Conservation (phyloP, 2,888 invertebrate genomes). For the Patella caerulea region DNA sequence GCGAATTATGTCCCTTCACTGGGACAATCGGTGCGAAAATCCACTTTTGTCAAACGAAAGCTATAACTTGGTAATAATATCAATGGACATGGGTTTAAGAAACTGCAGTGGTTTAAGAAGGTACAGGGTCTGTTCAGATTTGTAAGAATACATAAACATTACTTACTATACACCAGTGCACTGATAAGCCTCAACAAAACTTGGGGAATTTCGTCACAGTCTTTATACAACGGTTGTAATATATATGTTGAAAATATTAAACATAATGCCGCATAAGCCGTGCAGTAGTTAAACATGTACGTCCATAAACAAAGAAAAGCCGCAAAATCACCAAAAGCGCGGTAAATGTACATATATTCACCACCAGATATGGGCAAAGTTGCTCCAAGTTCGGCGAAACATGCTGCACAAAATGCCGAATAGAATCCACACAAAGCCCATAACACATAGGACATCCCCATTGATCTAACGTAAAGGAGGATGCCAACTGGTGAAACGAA, state of each 20-base stretch:
- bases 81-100: no score
- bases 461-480: conserved; percentile 83
- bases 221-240: conserved; percentile 61
- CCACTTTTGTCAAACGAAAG: no score
- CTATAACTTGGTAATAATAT: no score
- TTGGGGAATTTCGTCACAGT: conserved; percentile 61
- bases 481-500: conserved; percentile 95
- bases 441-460: conserved; percentile 83
- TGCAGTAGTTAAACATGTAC: conserved; percentile 65
- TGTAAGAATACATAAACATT: no score
- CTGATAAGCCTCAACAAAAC: conserved; percentile 56
- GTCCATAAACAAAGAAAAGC: conserved; percentile 69
- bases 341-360: conserved; percentile 73
- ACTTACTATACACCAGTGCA: conserved; percentile 63
- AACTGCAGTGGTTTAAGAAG: no score
- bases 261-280: conserved; percentile 65
- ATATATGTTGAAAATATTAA: conserved; percentile 68
- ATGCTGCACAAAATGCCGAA: conserved; percentile 85
- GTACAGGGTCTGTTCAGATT: no score
- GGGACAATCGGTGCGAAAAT: no score
- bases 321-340: conserved; percentile 67
- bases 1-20: no score
- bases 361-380: conserved; percentile 80
- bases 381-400: conserved; percentile 92
- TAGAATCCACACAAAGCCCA: conserved; percentile 89